phyloP scores from a whole-genome alignment of 2,888 invertebrate genomes.

The Lasioglossum leucozonium region DNA sequence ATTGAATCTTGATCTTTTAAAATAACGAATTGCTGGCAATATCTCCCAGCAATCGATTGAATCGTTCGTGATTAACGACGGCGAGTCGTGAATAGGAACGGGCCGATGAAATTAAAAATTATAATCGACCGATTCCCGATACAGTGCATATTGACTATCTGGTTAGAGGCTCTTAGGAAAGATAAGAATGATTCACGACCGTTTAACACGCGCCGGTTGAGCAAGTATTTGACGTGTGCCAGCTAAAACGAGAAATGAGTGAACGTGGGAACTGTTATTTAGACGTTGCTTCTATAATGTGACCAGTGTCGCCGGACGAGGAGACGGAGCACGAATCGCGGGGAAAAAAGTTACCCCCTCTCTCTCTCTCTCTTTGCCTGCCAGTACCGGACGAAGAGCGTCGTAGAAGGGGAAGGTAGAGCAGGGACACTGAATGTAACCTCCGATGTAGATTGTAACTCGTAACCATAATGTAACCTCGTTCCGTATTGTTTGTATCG shows the following conservation, averaged over 20 bases:
- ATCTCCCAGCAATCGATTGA: not conserved
- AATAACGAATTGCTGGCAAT: not conserved
- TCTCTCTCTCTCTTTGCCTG: too few species aligned
- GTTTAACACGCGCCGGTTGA: not conserved
- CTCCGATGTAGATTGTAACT: not conserved
- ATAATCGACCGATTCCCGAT: not conserved
- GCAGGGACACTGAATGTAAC: not conserved
- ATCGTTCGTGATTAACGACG: not conserved
- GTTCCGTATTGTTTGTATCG: not conserved
- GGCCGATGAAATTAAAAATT: not conserved
- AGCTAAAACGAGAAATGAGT: not conserved
- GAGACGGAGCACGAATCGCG: too few species aligned
- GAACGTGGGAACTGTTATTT: not conserved
- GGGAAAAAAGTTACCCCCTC: too few species aligned
- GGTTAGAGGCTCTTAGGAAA: not conserved
- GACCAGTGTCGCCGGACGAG: too few species aligned
- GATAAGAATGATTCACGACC: conserved; percentile 11
- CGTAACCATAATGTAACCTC: not conserved
- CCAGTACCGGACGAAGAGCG: too few species aligned
- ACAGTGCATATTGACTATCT: not conserved
- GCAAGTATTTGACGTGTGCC: not conserved
- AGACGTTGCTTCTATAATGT: not conserved
- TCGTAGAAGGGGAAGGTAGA: too few species aligned
- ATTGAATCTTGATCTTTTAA: not conserved
- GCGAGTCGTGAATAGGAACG: not conserved